Evolutionary conservation across 2,113 vertebrate genomes (phyloP).

Genomic region (Corapipo altera): DNA sequence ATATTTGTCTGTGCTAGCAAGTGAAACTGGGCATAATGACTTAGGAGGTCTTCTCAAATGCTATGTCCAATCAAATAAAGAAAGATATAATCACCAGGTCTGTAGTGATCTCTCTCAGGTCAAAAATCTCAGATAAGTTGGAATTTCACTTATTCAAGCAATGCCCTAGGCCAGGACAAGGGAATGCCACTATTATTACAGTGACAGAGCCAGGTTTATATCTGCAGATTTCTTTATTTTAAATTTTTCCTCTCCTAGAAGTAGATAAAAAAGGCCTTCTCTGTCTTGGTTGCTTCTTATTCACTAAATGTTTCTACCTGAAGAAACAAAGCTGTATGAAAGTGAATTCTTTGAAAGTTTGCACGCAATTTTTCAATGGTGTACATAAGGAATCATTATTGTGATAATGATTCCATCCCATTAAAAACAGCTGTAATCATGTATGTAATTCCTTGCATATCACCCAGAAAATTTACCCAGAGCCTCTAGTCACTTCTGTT

Average conservation of each 20-base stretch:
- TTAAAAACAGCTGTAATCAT: constrained; percentile 51
- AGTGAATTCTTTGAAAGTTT: background rate
- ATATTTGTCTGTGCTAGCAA: background rate
- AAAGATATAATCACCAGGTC: background rate
- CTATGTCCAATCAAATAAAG: background rate
- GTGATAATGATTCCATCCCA: background rate
- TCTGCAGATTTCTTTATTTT: background rate
- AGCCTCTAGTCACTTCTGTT: constrained; percentile 39
- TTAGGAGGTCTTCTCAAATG: background rate
- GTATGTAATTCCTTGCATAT: background rate
- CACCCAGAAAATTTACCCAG: constrained; percentile 33
- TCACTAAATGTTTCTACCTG: background rate
- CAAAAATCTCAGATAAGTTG: background rate
- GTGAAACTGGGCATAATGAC: background rate
- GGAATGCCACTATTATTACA: background rate
- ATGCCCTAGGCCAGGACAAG: background rate
- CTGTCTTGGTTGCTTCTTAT: background rate
- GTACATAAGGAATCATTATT: constrained; percentile 7
- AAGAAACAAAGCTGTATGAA: background rate
- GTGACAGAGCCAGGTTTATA: background rate
- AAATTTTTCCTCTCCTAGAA: background rate
- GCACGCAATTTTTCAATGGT: background rate
- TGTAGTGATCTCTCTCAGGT: background rate
- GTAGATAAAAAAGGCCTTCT: background rate
- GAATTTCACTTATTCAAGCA: background rate